Evolutionary conservation across 2,113 vertebrate genomes (phyloP).

Genomic region (Clinocottus analis): DNA sequence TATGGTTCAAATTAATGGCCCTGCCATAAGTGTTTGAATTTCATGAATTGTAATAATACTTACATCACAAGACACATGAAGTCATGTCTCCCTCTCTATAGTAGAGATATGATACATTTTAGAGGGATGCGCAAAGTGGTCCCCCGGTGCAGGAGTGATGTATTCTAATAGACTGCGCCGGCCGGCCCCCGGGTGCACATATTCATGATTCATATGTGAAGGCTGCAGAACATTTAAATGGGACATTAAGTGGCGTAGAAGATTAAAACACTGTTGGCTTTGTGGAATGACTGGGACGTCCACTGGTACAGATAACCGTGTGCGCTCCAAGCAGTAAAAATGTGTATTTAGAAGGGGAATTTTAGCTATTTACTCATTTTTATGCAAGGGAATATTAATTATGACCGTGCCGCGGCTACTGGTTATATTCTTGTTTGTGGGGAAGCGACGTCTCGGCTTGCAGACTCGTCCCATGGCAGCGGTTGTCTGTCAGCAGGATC

Average conservation of each 20-base stretch:
- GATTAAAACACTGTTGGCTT: constrained; percentile 88
- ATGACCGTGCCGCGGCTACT: not conserved
- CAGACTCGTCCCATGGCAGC: not conserved
- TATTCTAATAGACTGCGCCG: constrained; percentile 97
- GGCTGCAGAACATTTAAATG: constrained; percentile 92
- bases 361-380: not conserved
- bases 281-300: constrained; percentile 75
- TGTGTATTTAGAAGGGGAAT: not conserved
- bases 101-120: constrained; percentile 97
- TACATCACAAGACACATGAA: constrained; percentile 99
- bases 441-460: not conserved
- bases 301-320: constrained; percentile 13
- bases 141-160: constrained; percentile 95
- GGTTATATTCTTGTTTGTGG: not conserved
- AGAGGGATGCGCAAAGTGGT: constrained; percentile 96
- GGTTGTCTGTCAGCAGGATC: not conserved
- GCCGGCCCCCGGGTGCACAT: constrained; percentile 91
- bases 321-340: not conserved
- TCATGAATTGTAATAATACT: constrained; percentile 99
- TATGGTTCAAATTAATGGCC: constrained; percentile 97
- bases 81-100: constrained; percentile 93
- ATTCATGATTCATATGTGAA: constrained; percentile 97
- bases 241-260: constrained; percentile 94
- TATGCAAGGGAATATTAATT: constrained; percentile 5
- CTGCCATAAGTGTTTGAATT: constrained; percentile 96